A percentile compares a stretch with the other conserved stretches of the same genome.
Evolutionary conservation across 2,797 vertebrate genomes (phyloP).

Genomic region (Alfaro cultratus): DNA sequence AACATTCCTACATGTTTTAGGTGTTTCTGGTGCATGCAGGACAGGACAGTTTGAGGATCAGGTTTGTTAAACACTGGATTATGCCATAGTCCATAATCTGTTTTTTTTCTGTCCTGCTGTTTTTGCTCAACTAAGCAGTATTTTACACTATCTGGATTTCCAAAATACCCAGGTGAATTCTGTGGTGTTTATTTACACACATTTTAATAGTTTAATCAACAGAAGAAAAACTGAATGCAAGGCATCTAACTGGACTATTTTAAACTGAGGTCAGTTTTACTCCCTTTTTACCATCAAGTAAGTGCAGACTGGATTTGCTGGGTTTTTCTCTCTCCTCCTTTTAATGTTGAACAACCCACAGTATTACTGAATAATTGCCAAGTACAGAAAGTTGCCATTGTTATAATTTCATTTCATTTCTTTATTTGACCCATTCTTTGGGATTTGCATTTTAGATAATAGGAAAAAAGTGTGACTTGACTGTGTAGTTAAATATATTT

Average conservation of each 20-base stretch:
- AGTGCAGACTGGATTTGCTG: not conserved
- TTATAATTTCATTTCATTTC: not conserved
- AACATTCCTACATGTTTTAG: no score
- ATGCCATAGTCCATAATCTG: not conserved
- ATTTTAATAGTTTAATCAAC: not conserved
- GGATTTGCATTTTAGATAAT: not conserved
- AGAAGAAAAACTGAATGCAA: not conserved
- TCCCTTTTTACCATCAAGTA: not conserved
- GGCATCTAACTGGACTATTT: not conserved
- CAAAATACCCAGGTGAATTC: not conserved
- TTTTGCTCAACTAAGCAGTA: not conserved
- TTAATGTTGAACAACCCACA: not conserved
- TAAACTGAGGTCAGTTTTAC: not conserved
- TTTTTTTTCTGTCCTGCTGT: not conserved
- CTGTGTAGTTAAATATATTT: not conserved
- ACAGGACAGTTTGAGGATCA: no score
- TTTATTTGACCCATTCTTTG: not conserved
- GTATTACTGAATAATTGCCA: not conserved
- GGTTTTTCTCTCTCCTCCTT: not conserved
- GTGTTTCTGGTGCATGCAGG: no score
- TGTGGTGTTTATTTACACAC: not conserved
- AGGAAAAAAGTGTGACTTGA: not conserved
- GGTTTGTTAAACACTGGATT: not conserved
- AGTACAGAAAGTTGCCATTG: not conserved
- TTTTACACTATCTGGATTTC: not conserved